Percentiles rank a stretch among this genome's conserved stretches.
Evolutionary conservation across 2,113 vertebrate species (phyloP).

Genomic region (Percina caprodes): DNA sequence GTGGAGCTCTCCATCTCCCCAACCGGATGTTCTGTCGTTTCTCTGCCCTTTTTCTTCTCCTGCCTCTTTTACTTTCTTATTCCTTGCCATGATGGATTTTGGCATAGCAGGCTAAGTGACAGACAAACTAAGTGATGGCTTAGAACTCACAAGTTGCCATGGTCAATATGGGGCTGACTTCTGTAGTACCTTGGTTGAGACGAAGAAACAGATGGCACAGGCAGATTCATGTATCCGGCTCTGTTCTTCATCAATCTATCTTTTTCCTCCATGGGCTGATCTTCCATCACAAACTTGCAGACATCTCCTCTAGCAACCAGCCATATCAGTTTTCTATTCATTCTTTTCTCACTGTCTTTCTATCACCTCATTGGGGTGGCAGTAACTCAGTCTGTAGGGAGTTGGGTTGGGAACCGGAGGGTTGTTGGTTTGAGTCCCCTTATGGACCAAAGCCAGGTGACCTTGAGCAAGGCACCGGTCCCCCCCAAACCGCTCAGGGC

Average conservation of each 20-base stretch:
- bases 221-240: conserved; percentile 62
- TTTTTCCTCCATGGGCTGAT: conserved; percentile 58
- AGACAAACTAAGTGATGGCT: conserved; percentile 61
- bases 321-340: conserved; percentile 22
- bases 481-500: too few relatives aligned
- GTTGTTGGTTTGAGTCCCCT: too few relatives aligned
- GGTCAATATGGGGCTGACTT: conserved; percentile 68
- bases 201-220: conserved; percentile 75
- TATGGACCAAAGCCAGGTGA: too few relatives aligned
- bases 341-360: conserved; percentile 7
- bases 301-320: conserved; percentile 11
- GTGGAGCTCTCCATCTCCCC: conserved; percentile 53
- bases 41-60: background rate
- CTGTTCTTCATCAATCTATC: conserved; percentile 74
- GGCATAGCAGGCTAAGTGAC: conserved; percentile 59
- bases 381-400: too few relatives aligned
- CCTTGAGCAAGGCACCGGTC: too few relatives aligned
- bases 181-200: conserved; percentile 59
- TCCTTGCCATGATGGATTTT: conserved; percentile 66
- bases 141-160: conserved; percentile 60
- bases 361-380: background rate
- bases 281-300: conserved; percentile 54
- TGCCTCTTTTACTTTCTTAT: conserved; percentile 11
- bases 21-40: conserved; percentile 57
- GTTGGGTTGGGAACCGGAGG: too few relatives aligned